phyloP scores from a whole-genome alignment of 2,113 vertebrate species.

The Glaucidium brasilianum region DNA sequence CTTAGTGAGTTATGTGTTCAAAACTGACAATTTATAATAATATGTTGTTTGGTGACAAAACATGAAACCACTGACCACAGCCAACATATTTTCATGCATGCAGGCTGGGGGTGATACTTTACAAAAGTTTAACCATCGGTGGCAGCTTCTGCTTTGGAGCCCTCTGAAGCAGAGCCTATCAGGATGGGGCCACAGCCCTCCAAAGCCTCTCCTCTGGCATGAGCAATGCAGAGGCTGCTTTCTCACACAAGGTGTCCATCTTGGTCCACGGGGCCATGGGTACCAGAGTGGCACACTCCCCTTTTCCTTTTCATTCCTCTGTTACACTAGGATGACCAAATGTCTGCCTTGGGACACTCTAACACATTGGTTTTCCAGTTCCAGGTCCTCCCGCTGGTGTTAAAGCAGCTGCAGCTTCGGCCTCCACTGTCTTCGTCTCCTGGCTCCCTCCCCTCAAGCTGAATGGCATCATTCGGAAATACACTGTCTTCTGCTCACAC shows the following conservation, averaged over 20 bases:
- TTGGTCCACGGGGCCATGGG: rapidly evolving
- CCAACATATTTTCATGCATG: rapidly evolving
- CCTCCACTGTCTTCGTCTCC: conserved; percentile 93
- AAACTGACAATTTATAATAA: not conserved
- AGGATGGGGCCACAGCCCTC: rapidly evolving
- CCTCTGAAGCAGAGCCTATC: not conserved
- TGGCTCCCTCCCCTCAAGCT: conserved; percentile 96
- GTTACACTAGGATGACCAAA: rapidly evolving
- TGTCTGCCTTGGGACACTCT: not conserved
- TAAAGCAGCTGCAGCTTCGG: conserved; percentile 91
- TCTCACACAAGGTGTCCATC: not conserved
- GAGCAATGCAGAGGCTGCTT: rapidly evolving
- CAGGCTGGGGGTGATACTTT: not conserved
- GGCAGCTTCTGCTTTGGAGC: not conserved
- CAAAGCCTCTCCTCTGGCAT: not conserved
- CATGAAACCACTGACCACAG: too few species aligned
- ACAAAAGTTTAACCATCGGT: not conserved
- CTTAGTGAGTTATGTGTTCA: not conserved
- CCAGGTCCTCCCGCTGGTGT: conserved; percentile 95
- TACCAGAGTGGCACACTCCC: rapidly evolving
- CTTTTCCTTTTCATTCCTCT: not conserved
- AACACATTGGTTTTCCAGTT: conserved; percentile 70
- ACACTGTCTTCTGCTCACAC: conserved; percentile 97
- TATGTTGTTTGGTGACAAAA: not conserved
- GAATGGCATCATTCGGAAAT: conserved; percentile 96